Conservation (phyloP, 2,113 vertebrate genomes). For the Dromaius novaehollandiae region DNA sequence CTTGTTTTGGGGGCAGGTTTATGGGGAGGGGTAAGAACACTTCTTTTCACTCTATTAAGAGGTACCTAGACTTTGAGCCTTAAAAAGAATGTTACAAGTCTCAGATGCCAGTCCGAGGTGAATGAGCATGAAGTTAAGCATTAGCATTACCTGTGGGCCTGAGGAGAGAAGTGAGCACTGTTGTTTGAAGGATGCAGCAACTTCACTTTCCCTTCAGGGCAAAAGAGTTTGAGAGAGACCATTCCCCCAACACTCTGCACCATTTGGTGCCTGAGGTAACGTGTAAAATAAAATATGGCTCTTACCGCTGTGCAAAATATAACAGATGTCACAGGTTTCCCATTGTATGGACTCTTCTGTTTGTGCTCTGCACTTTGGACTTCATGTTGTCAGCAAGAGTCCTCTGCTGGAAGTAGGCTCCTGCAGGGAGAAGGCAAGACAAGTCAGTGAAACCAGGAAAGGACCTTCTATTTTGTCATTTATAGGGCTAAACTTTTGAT, state of each 20-base stretch:
- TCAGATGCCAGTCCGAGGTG: neutral
- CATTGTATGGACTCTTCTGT: neutral
- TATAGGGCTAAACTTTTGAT: neutral
- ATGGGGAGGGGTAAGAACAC: neutral
- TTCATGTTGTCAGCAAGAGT: neutral
- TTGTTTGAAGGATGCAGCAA: neutral
- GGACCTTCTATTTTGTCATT: rapidly evolving
- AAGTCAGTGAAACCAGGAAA: neutral
- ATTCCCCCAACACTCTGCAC: neutral
- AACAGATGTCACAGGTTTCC: neutral
- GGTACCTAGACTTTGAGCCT: neutral
- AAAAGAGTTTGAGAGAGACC: neutral
- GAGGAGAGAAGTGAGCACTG: neutral
- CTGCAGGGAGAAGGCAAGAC: neutral
- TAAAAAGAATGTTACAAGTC: neutral
- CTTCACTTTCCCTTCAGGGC: neutral
- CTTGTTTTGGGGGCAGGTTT: neutral
- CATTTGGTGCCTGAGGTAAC: neutral
- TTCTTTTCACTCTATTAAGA: neutral
- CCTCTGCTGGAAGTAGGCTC: neutral
- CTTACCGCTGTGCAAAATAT: neutral
- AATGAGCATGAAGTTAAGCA: neutral
- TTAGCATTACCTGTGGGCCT: neutral
- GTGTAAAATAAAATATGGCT: rapidly evolving
- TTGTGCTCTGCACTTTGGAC: neutral